Evolutionary conservation across 1,140 invertebrate species (phyloP).

Genomic region (Brachystomella parvula): DNA sequence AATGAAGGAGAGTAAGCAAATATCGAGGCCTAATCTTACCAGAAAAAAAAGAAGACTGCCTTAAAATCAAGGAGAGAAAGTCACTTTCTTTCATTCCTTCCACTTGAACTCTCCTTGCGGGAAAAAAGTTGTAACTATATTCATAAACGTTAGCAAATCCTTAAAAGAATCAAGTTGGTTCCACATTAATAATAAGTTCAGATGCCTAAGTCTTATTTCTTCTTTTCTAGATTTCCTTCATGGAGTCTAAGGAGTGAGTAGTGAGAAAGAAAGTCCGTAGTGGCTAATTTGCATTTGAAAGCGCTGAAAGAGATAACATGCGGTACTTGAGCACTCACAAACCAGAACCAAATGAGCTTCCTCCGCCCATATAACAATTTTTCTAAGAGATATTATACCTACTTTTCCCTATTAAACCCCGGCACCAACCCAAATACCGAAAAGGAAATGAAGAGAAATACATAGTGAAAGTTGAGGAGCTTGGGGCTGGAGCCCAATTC

Average conservation of each 20-base stretch:
- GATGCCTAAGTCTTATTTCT: not conserved
- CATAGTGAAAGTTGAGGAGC: constrained; percentile 1
- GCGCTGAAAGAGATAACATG: constrained; percentile 15
- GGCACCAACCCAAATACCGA: not conserved
- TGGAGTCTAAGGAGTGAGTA: not conserved
- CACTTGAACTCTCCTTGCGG: not conserved
- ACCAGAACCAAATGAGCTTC: constrained; percentile 21
- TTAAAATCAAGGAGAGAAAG: not conserved
- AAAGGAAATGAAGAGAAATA: not conserved
- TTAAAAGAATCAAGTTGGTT: not conserved
- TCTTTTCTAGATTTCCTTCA: not conserved
- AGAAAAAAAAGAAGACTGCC: not conserved
- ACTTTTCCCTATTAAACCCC: not conserved
- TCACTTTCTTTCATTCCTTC: too few species aligned
- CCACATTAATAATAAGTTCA: not conserved
- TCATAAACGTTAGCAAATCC: not conserved
- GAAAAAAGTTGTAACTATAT: not conserved
- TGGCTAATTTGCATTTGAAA: constrained; percentile 25
- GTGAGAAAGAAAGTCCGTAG: not conserved
- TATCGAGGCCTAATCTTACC: not conserved
- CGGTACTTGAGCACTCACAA: constrained; percentile 12
- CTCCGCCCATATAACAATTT: not conserved
- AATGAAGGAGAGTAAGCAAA: constrained; percentile 1
- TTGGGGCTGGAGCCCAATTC: too few species aligned
- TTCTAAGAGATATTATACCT: not conserved